These are phyloP conservation scores for Stichopus horrens DNA, from an alignment of 53 echinoderm and acorn worm genomes.

Conservation along the genomic window DNA sequence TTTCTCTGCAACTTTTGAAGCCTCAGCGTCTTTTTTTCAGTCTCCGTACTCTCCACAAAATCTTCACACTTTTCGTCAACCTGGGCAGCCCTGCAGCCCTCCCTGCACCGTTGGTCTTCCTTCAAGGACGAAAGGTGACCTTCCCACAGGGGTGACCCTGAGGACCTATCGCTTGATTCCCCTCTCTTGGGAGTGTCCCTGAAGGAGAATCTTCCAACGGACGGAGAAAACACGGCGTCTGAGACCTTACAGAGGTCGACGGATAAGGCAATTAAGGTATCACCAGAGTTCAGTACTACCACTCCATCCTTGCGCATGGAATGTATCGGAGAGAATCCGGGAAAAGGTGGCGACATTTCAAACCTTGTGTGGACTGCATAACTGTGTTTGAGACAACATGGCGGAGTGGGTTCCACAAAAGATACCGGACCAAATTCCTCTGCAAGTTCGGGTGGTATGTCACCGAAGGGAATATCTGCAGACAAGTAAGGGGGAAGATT, in stretches of 20 bases:
- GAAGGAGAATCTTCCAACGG: constrained; percentile 32
- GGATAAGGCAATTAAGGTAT: constrained; percentile 77
- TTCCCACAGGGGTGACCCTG: background rate
- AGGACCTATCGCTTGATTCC: background rate
- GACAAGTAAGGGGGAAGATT: background rate
- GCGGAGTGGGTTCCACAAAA: constrained; percentile 60
- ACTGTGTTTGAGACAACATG: constrained; percentile 86
- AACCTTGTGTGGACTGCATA: constrained; percentile 96
- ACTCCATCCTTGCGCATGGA: constrained; percentile 95
- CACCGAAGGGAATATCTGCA: constrained; percentile 36
- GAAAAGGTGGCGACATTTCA: constrained; percentile 95
- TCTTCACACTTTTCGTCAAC: background rate
- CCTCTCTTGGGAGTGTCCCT: constrained; percentile 17
- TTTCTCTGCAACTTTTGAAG: background rate
- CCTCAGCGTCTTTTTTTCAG: background rate
- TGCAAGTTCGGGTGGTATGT: constrained; percentile 71
- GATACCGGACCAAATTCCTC: constrained; percentile 57
- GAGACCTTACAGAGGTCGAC: constrained; percentile 55
- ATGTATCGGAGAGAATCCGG: constrained; percentile 93
- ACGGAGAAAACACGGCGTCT: constrained; percentile 40
- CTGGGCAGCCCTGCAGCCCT: background rate
- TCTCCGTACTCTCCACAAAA: background rate
- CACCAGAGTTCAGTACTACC: constrained; percentile 89
- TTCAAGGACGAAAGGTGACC: background rate
- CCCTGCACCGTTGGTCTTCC: background rate